Evolutionary conservation across 2,888 invertebrate species (phyloP).

Genomic region (Stenodera caucasica): DNA sequence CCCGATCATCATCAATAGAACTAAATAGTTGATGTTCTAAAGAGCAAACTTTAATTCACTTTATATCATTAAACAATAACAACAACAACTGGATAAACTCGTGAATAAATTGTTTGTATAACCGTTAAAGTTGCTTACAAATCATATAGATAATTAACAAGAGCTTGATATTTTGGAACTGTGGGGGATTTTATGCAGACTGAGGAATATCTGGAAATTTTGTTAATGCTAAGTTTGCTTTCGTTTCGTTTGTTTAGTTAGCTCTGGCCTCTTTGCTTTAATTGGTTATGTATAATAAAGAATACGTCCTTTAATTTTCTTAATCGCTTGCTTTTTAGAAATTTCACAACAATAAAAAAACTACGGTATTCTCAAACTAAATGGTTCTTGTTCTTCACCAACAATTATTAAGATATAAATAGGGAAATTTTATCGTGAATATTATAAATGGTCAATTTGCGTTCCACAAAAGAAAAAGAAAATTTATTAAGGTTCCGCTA

Average conservation of each 20-base stretch:
- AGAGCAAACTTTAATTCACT: background rate
- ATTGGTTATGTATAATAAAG: background rate
- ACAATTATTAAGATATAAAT: too few relatives aligned
- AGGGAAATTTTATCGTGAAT: background rate
- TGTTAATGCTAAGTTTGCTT: background rate
- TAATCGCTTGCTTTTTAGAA: too few relatives aligned
- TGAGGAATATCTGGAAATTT: constrained; percentile 1
- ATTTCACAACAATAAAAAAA: too few relatives aligned
- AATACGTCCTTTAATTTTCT: background rate
- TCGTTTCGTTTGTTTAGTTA: background rate
- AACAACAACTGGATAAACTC: background rate
- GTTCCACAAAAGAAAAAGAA: background rate
- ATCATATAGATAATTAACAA: constrained; percentile 4
- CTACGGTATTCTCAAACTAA: too few relatives aligned
- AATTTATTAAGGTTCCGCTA: background rate
- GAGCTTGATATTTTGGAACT: background rate
- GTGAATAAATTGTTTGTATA: background rate
- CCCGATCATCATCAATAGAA: background rate
- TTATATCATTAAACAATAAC: background rate
- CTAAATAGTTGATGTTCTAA: background rate
- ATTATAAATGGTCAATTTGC: background rate
- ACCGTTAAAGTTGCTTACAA: background rate
- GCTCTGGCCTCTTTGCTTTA: background rate
- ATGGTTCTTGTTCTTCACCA: too few relatives aligned
- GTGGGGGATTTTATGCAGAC: background rate